These are phyloP conservation scores for Deilephila porcellus DNA, from an alignment of 2,888 invertebrate species.

Conservation along the genomic window DNA sequence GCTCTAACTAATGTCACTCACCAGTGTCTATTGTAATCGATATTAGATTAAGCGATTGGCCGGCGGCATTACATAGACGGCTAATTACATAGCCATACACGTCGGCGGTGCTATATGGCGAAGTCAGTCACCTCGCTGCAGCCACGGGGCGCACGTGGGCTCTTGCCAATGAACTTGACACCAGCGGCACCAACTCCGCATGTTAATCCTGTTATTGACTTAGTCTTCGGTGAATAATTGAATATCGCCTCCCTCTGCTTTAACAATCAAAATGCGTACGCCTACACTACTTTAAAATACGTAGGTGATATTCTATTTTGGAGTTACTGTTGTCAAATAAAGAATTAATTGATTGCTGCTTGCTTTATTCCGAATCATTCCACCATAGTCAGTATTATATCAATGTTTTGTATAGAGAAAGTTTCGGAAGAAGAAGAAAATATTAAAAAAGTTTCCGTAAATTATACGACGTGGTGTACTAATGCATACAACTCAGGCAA, in stretches of 20 bases:
- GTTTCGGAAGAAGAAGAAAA: no score
- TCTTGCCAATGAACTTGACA: slow-evolving; percentile 79
- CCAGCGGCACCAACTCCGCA: slow-evolving; percentile 55
- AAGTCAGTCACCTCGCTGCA: slow-evolving; percentile 75
- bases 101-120: slow-evolving; percentile 59
- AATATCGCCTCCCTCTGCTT: background rate
- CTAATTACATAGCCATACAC: slow-evolving; percentile 67
- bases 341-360: background rate
- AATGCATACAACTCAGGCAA: no score
- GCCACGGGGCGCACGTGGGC: slow-evolving; percentile 72
- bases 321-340: background rate
- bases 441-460: no score
- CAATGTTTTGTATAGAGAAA: no score
- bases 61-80: slow-evolving; percentile 47
- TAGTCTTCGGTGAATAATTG: slow-evolving; percentile 19
- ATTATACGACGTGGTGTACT: no score
- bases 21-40: slow-evolving; percentile 24
- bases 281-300: background rate
- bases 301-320: background rate
- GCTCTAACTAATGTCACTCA: slow-evolving; percentile 35
- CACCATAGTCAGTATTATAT: no score
- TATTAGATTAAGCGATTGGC: slow-evolving; percentile 44
- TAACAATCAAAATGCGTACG: slow-evolving; percentile 13
- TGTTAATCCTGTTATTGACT: slow-evolving; percentile 62
- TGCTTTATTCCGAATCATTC: no score